These are phyloP conservation scores for Hydroisotoma schaefferi DNA, from an alignment of 2,888 invertebrate species.

Conservation along the genomic window DNA sequence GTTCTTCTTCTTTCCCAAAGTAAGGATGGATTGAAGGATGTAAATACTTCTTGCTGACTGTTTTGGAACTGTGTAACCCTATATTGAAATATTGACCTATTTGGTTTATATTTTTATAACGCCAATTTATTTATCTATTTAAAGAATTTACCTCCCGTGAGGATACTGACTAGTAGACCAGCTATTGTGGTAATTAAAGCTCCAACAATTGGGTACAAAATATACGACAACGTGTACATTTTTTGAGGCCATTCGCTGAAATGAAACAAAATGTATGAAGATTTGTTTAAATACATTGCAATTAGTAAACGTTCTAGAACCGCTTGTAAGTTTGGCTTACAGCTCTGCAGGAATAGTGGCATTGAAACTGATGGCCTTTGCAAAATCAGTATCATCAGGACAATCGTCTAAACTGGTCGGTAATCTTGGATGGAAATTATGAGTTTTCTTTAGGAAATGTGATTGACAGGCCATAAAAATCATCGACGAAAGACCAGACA, in stretches of 20 bases:
- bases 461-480: constrained; percentile 23
- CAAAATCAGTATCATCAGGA: constrained; percentile 22
- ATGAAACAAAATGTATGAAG: constrained; percentile 3
- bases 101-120: not conserved
- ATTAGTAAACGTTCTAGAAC: not conserved
- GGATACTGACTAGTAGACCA: constrained; percentile 28
- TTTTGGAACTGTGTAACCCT: not conserved
- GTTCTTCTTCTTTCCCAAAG: too few relatives aligned
- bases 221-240: constrained; percentile 40
- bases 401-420: constrained; percentile 27
- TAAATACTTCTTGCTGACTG: not conserved
- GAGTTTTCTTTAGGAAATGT: constrained; percentile 16
- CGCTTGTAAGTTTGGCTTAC: constrained; percentile 5
- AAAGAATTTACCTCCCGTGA: constrained; percentile 40
- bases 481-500: constrained; percentile 27
- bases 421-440: constrained; percentile 21
- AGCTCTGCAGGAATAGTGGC: constrained; percentile 10
- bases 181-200: constrained; percentile 30
- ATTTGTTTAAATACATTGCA: not conserved
- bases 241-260: constrained; percentile 41
- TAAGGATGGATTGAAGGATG: too few relatives aligned
- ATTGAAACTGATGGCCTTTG: constrained; percentile 15
- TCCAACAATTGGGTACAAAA: constrained; percentile 43
- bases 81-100: not conserved
- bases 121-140: too few relatives aligned